Conservation (phyloP, 2,113 vertebrate species). For the Probosciger aterrimus region DNA sequence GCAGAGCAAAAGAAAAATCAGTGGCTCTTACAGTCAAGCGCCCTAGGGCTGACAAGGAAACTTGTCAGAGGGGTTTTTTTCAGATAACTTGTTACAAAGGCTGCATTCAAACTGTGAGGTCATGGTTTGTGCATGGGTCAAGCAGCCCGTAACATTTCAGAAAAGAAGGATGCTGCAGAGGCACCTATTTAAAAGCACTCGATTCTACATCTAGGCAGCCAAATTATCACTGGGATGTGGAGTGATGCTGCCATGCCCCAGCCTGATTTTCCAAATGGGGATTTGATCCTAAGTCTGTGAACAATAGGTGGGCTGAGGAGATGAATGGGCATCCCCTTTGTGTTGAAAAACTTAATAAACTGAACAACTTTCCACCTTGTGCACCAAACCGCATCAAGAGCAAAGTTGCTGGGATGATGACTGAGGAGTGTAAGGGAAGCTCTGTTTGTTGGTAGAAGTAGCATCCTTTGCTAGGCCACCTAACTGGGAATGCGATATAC, state of each 20-base stretch:
- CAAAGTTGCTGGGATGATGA: neutral
- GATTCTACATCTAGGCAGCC: neutral
- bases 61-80: neutral
- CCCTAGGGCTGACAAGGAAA: neutral
- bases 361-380: neutral
- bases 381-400: fast-evolving
- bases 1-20: neutral
- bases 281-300: neutral
- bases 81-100: neutral
- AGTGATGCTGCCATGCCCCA: neutral
- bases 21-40: neutral
- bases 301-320: neutral
- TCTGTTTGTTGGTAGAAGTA: neutral
- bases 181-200: neutral
- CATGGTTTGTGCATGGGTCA: neutral
- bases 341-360: neutral
- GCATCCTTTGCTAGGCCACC: neutral
- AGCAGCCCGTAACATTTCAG: neutral
- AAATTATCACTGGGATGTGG: neutral
- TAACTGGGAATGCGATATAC: fast-evolving
- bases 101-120: neutral
- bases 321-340: fast-evolving
- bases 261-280: neutral
- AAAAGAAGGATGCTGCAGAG: neutral
- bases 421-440: neutral